Conservation (phyloP, 2,888 invertebrate species). For the Acanthosepion esculentum region DNA sequence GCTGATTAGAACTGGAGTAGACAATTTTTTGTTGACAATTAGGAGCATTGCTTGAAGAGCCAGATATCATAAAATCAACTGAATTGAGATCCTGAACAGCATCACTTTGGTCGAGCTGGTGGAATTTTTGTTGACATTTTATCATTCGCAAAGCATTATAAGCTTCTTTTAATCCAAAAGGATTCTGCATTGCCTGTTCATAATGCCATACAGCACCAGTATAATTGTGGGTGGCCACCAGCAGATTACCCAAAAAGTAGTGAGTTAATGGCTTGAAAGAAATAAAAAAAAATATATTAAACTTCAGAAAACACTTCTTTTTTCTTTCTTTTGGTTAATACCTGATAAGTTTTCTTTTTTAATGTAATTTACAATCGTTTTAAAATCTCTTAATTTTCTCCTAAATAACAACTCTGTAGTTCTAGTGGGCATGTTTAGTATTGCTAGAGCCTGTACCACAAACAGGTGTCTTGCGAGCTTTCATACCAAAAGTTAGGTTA, state of each 20-base stretch:
- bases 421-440: too few relatives aligned
- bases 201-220: slow-evolving; percentile 73
- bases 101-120: slow-evolving; percentile 68
- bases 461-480: too few relatives aligned
- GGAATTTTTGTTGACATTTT: slow-evolving; percentile 72
- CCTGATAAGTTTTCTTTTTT: not conserved
- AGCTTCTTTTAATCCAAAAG: slow-evolving; percentile 67
- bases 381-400: too few relatives aligned
- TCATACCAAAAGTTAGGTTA: too few relatives aligned
- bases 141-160: slow-evolving; percentile 70
- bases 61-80: slow-evolving; percentile 48
- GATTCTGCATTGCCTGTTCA: slow-evolving; percentile 68
- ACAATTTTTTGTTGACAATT: slow-evolving; percentile 56
- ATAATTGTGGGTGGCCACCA: slow-evolving; percentile 80
- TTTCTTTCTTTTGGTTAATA: too few relatives aligned
- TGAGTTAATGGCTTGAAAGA: slow-evolving; percentile 81
- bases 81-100: slow-evolving; percentile 60
- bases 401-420: too few relatives aligned
- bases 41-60: slow-evolving; percentile 55
- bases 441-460: too few relatives aligned
- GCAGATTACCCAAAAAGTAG: slow-evolving; percentile 81
- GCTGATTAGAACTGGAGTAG: slow-evolving; percentile 49
- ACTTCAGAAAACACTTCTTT: too few relatives aligned
- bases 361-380: not conserved
- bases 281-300: not conserved